Base-by-base conservation (phyloP, 2,797 vertebrate species). In the Hypotaenidia philippensis region DNA sequence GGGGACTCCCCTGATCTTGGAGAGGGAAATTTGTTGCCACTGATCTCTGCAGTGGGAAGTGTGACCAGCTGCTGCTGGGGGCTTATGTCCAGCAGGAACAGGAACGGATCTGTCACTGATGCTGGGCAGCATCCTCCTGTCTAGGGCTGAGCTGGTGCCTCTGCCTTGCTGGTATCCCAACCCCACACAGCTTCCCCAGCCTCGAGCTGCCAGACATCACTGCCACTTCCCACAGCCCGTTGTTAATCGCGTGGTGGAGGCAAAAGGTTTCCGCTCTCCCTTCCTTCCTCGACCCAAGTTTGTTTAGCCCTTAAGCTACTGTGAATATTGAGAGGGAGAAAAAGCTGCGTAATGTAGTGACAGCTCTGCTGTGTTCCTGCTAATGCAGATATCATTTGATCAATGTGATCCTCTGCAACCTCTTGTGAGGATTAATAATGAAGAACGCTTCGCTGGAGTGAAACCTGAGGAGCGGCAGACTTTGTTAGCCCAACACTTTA, bases 221-320 rank as follows among this genome's bases (percentile, higher is more conserved):
- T 72, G 47, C 61, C 4, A 2, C 34, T 96, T 82, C 83, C 59
- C 79, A 85, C 76, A 85, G 34, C 32, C 47, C 3, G 1, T 61
- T 44, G 66, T 81, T 83, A 57, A 32, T 69, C 40, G 14, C 1
- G 5, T 23, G 17, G 9, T 10, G 20, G 29, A 92, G 60, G 63
- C 38, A 53, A 75, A 95, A 90, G 49, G 34, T 63, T 94, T 87
- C 68, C 26, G 16, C 60, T 91, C 60, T 59, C 78, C 40, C 11
- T 66, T 75, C 92, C 52, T 84, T 86, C 82, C 79, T 84, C 70
- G 68, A 84, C 49, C 69, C 25, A 49, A 70, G 49, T 96, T 94
- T 94, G 76, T 96, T 97, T 95, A 93, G 93, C 92, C 76, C 66
- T 89, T 87, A 72, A 97, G 93, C 92, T 96, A 81, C 91, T 56